Conservation (phyloP, 2,797 vertebrate species). For the Notamacropus eugenii region DNA sequence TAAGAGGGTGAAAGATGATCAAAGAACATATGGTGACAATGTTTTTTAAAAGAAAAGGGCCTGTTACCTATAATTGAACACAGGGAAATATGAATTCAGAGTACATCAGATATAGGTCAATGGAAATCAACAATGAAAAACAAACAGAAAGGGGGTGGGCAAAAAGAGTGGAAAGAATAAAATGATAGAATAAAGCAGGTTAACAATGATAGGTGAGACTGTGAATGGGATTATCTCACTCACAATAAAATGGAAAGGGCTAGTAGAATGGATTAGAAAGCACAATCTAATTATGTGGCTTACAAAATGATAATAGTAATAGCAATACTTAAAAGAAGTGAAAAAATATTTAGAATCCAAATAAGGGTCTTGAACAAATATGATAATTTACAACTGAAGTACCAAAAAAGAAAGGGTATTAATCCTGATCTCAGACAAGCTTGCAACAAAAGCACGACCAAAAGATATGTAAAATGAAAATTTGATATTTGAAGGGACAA, state of each 20-base stretch:
- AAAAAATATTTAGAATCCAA: neutral
- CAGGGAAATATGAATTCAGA: neutral
- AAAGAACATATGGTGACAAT: neutral
- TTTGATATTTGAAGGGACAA: too few relatives aligned
- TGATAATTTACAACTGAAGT: neutral
- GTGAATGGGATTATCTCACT: neutral
- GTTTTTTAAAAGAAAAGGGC: neutral
- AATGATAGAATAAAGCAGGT: neutral
- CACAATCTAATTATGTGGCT: neutral
- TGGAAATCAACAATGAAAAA: too few relatives aligned
- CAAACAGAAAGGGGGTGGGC: neutral
- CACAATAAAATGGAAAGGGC: too few relatives aligned
- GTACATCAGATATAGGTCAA: rapidly evolving
- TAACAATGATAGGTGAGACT: neutral
- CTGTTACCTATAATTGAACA: neutral
- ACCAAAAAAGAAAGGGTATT: neutral
- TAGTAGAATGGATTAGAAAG: too few relatives aligned
- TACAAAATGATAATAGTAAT: neutral
- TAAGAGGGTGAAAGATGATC: neutral
- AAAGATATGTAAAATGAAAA: neutral
- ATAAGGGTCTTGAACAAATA: neutral
- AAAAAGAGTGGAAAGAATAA: neutral
- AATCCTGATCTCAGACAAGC: neutral
- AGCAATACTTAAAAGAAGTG: neutral
- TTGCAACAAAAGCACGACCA: neutral